Evolutionary conservation across 2,888 invertebrate species (phyloP), one percentile per base, ranked within the genome.

Genomic region (Psylliodes chrysocephalus): DNA sequence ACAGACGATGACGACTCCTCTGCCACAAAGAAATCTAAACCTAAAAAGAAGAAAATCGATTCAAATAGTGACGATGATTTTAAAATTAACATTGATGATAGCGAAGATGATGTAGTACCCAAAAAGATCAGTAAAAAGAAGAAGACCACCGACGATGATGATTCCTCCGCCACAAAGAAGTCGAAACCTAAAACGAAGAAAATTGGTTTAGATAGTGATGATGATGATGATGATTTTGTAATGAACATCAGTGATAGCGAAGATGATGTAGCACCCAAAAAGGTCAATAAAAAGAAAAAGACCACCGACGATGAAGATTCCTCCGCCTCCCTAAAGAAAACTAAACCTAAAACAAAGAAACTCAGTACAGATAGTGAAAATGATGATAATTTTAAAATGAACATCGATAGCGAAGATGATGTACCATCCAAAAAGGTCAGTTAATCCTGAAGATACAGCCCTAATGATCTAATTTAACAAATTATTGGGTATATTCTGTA

Each of bases 281-380:
- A 78, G 56, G 59, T 64, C 18, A 60, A 63, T 28, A 66, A 64
- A 22, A 67, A 71, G 63, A 68, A 66, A 53, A 72, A 69, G 53
- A 59, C 25, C 19, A 65, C 38, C 35, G 69, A 66, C 35, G 71
- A 72, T 49, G 69, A 70, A 12, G 64, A 63, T 7, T 22, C n/a
- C 1, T 54, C 61, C 12, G n/a, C n/a, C n/a, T 46, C 61, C 2
- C 7, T 10, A 25, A 68, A 70, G 44, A 72, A 67, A 42, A 10
- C 63, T 14, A 72, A 71, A 49, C 62, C 68, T 35, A 71, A 69
- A 46, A 71, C 62, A 47, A 49, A 52, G 12, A 74, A 70, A 17
- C 15, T 25, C 25, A 44, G 33, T 19, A n/a, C 28, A 15, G 40
- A 30, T 53, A 73, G 69, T 25, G 75, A 75, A 44, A 71, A 64